Evolutionary conservation across 2,113 vertebrate species (phyloP).

Genomic region (Terrapene triunguis): DNA sequence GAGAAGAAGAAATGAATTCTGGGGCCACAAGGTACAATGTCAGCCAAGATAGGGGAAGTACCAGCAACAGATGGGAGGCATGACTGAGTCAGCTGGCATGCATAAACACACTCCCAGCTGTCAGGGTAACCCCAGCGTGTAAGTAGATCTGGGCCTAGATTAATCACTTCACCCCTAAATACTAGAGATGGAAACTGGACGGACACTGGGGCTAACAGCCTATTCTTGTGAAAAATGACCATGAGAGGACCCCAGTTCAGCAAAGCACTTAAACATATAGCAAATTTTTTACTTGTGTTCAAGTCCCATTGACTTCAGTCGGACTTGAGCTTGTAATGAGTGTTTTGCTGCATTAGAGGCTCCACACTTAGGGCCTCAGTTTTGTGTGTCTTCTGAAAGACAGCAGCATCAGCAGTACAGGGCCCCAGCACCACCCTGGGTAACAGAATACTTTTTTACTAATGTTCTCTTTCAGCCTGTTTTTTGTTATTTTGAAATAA

Average conservation of each 20-base stretch:
- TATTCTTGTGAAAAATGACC: background rate
- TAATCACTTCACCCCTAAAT: background rate
- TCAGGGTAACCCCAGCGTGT: background rate
- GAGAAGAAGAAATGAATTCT: background rate
- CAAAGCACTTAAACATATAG: background rate
- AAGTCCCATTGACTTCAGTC: background rate
- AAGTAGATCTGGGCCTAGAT: background rate
- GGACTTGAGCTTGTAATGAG: background rate
- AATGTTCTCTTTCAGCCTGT: background rate
- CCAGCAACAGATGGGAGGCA: background rate
- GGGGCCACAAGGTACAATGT: background rate
- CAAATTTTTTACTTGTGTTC: background rate
- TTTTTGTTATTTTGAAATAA: background rate
- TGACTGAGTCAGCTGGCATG: background rate
- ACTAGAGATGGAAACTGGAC: background rate
- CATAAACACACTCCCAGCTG: rapidly evolving
- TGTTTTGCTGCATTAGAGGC: background rate
- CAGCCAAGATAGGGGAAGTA: background rate
- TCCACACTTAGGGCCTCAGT: background rate
- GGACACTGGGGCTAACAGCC: background rate
- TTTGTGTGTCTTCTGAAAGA: background rate
- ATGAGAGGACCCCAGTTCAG: background rate
- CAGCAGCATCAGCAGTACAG: rapidly evolving
- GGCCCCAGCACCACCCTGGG: background rate
- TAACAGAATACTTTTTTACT: background rate